phyloP scores from a whole-genome alignment of 2,888 invertebrate species.

The Ariolimax columbianus region DNA sequence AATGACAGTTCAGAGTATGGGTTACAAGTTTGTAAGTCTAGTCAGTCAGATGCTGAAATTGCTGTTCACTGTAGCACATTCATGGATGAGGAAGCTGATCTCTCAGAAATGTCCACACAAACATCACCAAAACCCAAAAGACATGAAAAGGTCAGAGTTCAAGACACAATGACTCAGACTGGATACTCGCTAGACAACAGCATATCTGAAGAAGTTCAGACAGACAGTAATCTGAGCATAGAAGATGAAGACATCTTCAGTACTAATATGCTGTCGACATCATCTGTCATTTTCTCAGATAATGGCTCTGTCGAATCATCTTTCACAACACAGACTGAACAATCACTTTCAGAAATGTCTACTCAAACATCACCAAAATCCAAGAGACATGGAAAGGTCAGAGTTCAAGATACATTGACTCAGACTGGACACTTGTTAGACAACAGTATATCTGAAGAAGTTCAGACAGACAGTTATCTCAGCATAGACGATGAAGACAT shows the following conservation, averaged over 20 bases:
- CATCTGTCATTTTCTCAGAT: neutral
- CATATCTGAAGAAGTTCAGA: constrained; percentile 58
- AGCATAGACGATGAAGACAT: neutral
- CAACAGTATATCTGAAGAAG: constrained; percentile 56
- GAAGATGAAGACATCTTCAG: neutral
- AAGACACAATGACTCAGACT: constrained; percentile 61
- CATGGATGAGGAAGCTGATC: constrained; percentile 36
- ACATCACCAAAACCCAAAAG: neutral
- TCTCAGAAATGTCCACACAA: constrained; percentile 39
- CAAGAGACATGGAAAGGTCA: neutral
- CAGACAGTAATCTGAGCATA: constrained; percentile 53
- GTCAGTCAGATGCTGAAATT: neutral
- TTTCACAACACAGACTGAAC: constrained; percentile 24
- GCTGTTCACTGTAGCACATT: neutral
- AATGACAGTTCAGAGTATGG: neutral
- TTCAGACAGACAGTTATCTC: constrained; percentile 59
- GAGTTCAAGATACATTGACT: constrained; percentile 53
- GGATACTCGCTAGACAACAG: constrained; percentile 59
- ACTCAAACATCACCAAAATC: constrained; percentile 44
- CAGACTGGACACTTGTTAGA: constrained; percentile 64
- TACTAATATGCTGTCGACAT: constrained; percentile 10
- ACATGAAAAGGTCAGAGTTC: constrained; percentile 21
- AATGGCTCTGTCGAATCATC: neutral
- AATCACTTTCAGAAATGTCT: constrained; percentile 9
- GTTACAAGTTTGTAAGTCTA: neutral